phyloP scores from a whole-genome alignment of 2,113 vertebrate species.

The Oxyura jamaicensis region DNA sequence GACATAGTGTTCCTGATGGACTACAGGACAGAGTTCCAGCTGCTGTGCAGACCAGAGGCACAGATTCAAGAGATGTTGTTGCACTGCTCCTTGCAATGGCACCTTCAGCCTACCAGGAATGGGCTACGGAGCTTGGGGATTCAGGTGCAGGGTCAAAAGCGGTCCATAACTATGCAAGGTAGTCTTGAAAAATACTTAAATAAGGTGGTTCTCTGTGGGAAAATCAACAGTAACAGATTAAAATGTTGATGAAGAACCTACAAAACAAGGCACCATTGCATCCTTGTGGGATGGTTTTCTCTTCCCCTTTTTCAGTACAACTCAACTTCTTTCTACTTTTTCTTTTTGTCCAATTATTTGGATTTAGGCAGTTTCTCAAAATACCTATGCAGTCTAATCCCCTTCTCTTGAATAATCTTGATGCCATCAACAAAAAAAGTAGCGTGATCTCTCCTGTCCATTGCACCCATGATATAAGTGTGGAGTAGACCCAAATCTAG shows the following conservation, averaged over 20 bases:
- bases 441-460: accelerated
- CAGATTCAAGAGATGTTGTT: not conserved
- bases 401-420: not conserved
- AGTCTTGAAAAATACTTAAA: not conserved
- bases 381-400: too few species aligned
- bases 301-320: not conserved
- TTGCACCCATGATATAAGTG: accelerated
- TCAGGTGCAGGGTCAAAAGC: not conserved
- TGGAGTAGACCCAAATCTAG: not conserved
- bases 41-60: not conserved
- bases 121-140: not conserved
- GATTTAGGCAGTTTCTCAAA: not conserved
- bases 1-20: not conserved
- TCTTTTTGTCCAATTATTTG: not conserved
- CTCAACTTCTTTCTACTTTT: too few species aligned
- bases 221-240: not conserved
- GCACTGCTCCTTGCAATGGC: too few species aligned
- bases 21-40: not conserved
- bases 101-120: not conserved
- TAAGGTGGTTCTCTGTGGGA: too few species aligned
- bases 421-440: not conserved
- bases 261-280: accelerated
- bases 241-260: not conserved
- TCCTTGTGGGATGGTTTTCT: accelerated
- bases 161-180: not conserved